A percentile compares a stretch with the other conserved stretches of the same genome.
phyloP scores from a whole-genome alignment of 2,113 vertebrate species.

The Hippocampus barbouri region DNA sequence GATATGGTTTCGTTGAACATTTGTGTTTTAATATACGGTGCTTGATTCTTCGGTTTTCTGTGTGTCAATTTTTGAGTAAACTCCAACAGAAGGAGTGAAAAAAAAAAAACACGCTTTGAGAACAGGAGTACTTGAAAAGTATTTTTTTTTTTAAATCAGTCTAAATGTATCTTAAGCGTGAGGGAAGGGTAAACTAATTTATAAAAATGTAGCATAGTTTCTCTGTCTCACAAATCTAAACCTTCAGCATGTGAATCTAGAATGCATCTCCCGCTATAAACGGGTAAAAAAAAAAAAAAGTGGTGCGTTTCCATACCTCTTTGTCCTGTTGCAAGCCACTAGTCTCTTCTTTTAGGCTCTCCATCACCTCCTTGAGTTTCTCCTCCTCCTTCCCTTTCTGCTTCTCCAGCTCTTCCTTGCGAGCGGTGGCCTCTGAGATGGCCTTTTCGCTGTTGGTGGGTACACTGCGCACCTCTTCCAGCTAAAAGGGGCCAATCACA shows the following conservation, averaged over 20 bases:
- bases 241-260: not conserved
- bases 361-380: conserved; percentile 83
- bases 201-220: no score
- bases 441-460: conserved; percentile 74
- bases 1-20: no score
- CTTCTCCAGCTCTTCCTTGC: conserved; percentile 78
- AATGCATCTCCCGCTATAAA: not conserved
- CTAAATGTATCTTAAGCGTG: no score
- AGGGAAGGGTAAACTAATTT: no score
- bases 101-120: no score
- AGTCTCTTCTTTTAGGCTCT: conserved; percentile 87
- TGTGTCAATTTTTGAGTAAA: no score
- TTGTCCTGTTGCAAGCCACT: conserved; percentile 86
- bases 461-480: conserved; percentile 80
- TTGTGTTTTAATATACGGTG: no score
- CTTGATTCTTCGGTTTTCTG: no score
- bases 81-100: no score
- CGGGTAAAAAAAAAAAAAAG: no score
- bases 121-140: no score
- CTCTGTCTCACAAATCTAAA: not conserved
- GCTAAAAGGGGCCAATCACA: conserved; percentile 60
- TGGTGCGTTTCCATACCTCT: conserved; percentile 66
- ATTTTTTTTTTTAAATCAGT: no score
- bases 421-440: conserved; percentile 76
- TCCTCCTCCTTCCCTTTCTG: conserved; percentile 80